Base-by-base conservation (phyloP, 2,113 vertebrate genomes). In the Myiozetetes cayanensis region DNA sequence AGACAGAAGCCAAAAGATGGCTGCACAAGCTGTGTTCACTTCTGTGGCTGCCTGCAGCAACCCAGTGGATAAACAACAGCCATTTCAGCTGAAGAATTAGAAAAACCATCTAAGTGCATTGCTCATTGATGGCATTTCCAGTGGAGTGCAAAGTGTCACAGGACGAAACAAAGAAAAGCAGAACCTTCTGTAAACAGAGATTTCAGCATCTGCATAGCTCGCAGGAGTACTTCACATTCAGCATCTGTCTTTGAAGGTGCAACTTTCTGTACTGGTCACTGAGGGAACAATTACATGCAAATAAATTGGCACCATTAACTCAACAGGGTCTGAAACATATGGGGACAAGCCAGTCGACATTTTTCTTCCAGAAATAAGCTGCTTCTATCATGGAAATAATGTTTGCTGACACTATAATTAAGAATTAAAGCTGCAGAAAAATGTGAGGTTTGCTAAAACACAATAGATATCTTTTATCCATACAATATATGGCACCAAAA, bases 351-450 rank as follows among this genome's bases (percentile, higher is more conserved):
- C 71, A 75, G 10, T 25, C 20, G 41, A 78, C 20, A 33, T 74
- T 71, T 58, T 91, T 71, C 78, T 88, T 90, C 37, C 87, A 96
- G 72, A 95, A 94, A 92, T 61, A 86, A 87, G 52, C 52, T 3
- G 9, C 31, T 95, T 83, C 76, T 90, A 49, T 75, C 72, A 87
- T 56, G 53, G 62, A 88, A 89, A 87, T 86, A 84, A 89, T 79
- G 41, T 72, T 90, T 93, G 83, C 53, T 94, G 88, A 89, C 92
- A 94, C 23, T 87, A 10, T 67, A 95, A 94, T 95, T 94, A 88
- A 95, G 86, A 96, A 96, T 82, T 95, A 86, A 96, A 94, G 53
- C 83, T 89, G 80, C 43, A 94, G 61, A 93, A 94, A 96, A 95
- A 94, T 96, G 85, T 87, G 93, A 95, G 52, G 72, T 92, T 93